Evolutionary conservation across 2,113 vertebrate species (phyloP).

Genomic region (Bos javanicus): DNA sequence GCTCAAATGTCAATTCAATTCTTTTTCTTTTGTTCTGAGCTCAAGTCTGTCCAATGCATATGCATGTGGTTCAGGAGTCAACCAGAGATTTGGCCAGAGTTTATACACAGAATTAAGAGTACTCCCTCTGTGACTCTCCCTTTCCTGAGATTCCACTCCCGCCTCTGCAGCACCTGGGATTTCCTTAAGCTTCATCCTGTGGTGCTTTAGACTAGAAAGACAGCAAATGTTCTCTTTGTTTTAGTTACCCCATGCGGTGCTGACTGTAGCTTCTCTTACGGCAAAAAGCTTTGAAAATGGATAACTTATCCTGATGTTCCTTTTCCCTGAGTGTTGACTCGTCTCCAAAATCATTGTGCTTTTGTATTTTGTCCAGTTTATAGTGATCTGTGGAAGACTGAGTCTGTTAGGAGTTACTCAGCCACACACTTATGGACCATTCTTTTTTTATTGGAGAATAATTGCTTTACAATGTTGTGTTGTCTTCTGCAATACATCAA

Average conservation of each 20-base stretch:
- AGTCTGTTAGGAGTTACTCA: background rate
- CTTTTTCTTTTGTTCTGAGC: background rate
- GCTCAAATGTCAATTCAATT: background rate
- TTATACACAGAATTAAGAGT: background rate
- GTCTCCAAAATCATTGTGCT: background rate
- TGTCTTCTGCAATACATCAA: background rate
- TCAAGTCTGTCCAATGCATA: background rate
- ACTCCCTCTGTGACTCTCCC: background rate
- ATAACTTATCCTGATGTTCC: background rate
- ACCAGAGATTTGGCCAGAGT: background rate
- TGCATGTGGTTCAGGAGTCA: background rate
- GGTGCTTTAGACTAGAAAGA: background rate
- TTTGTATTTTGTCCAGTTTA: constrained; percentile 21
- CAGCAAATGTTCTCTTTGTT: background rate
- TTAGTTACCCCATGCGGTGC: background rate
- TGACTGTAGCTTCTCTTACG: background rate
- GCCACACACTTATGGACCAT: background rate
- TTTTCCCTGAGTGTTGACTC: background rate
- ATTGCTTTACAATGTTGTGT: background rate
- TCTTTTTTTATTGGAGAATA: background rate
- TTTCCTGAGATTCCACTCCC: background rate
- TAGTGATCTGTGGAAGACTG: background rate
- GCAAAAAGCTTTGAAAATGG: background rate
- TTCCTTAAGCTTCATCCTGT: background rate
- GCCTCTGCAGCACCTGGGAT: background rate